phyloP scores from a whole-genome alignment of 2,888 invertebrate species.

The Hirtodrosophila histrioides region DNA sequence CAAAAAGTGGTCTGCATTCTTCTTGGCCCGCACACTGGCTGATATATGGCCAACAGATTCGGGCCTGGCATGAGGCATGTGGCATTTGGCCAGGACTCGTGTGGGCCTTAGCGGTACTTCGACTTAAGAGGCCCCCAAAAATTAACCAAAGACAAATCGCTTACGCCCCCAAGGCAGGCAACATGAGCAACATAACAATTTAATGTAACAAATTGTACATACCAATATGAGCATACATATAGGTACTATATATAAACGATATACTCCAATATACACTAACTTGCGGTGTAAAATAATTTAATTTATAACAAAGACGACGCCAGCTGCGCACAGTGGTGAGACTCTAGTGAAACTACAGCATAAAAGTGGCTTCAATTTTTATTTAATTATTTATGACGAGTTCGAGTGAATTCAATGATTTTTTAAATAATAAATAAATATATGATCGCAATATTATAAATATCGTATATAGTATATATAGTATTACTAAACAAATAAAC shows the following conservation, averaged over 20 bases:
- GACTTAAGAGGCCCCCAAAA: constrained; percentile 62
- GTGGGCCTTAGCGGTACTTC: constrained; percentile 68
- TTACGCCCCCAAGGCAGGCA: constrained; percentile 56
- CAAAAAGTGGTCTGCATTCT: constrained; percentile 47
- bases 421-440: too few species aligned
- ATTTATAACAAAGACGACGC: constrained; percentile 60
- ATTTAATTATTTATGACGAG: too few species aligned
- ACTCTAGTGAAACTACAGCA: not conserved
- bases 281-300: constrained; percentile 58
- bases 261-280: constrained; percentile 9
- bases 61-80: constrained; percentile 17
- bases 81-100: constrained; percentile 20
- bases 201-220: constrained; percentile 56
- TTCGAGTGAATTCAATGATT: too few species aligned
- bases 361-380: too few species aligned
- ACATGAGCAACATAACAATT: constrained; percentile 63
- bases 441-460: too few species aligned
- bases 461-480: too few species aligned
- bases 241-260: constrained; percentile 11
- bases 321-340: constrained; percentile 47
- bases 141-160: constrained; percentile 77
- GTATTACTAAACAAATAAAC: too few species aligned
- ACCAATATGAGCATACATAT: constrained; percentile 10
- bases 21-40: constrained; percentile 36
- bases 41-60: constrained; percentile 37